These are phyloP conservation scores for Epinephelus awoara DNA, from an alignment of 2,797 vertebrate species.

Conservation along the genomic window DNA sequence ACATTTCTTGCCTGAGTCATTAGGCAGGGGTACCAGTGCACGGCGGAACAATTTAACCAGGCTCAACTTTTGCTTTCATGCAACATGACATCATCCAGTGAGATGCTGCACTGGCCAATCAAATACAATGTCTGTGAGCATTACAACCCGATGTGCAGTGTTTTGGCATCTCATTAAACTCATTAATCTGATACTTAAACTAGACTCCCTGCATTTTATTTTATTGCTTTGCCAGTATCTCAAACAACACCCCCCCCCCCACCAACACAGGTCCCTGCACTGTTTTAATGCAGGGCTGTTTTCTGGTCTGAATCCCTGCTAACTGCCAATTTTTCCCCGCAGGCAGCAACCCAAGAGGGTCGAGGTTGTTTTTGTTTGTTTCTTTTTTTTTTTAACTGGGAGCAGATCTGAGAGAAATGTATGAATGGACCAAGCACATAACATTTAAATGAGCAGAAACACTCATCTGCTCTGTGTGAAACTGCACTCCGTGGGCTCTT, in stretches of 20 bases:
- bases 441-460: constrained; percentile 8
- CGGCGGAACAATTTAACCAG: not conserved
- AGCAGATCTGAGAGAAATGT: constrained; percentile 26
- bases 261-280: not conserved
- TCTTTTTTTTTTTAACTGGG: too few relatives aligned
- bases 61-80: not conserved
- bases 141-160: not conserved
- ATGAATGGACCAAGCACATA: not conserved
- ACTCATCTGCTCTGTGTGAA: constrained; percentile 2
- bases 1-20: not conserved
- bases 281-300: not conserved
- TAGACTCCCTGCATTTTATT: not conserved
- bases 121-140: too few relatives aligned
- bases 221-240: not conserved
- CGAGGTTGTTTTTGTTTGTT: not conserved
- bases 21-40: not conserved
- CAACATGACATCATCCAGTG: not conserved
- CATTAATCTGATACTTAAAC: not conserved
- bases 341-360: not conserved
- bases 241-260: not conserved
- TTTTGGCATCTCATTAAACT: not conserved
- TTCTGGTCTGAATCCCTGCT: not conserved
- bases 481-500: not conserved
- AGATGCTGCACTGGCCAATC: too few relatives aligned
- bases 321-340: constrained; percentile 11